A percentile compares a stretch with the other conserved stretches of the same genome.
These are phyloP conservation scores for Drosophila trapezifrons DNA, from an alignment of 1,140 invertebrate species.

Conservation along the genomic window DNA sequence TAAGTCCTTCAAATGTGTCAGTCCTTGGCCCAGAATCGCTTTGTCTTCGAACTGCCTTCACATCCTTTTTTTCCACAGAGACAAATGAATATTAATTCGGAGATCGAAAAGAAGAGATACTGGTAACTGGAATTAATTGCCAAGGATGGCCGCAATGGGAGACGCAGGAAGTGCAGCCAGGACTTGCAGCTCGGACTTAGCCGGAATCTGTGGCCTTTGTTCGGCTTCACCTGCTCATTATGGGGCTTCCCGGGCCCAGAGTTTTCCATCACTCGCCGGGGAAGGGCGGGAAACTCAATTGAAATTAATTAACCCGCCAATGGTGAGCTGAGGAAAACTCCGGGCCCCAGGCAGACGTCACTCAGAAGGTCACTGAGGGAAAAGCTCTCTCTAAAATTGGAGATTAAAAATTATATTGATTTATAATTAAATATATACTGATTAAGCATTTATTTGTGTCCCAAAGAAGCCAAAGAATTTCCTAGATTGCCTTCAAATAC, in stretches of 20 bases:
- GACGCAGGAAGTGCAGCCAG: neutral
- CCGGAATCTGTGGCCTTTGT: slow-evolving; percentile 2
- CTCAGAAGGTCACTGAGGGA: slow-evolving; percentile 21
- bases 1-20: slow-evolving; percentile 75
- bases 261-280: neutral
- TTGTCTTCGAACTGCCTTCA: slow-evolving; percentile 19
- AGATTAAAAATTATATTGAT: too few species aligned
- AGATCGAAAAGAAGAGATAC: slow-evolving; percentile 9
- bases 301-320: slow-evolving; percentile 45
- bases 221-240: neutral
- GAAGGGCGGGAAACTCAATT: slow-evolving; percentile 25
- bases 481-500: rapidly evolving
- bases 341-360: slow-evolving; percentile 10
- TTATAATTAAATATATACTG: too few species aligned
- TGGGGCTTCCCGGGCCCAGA: neutral
- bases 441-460: neutral
- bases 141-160: neutral
- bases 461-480: too few species aligned
- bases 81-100: slow-evolving; percentile 65
- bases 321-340: slow-evolving; percentile 11
- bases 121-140: slow-evolving; percentile 55
- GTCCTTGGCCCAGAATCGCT: slow-evolving; percentile 40
- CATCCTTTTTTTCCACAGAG: neutral
- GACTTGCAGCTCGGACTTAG: neutral
- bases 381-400: too few species aligned